Base-by-base conservation (phyloP, 1,140 invertebrate genomes). In the Mylabris phalerata region DNA sequence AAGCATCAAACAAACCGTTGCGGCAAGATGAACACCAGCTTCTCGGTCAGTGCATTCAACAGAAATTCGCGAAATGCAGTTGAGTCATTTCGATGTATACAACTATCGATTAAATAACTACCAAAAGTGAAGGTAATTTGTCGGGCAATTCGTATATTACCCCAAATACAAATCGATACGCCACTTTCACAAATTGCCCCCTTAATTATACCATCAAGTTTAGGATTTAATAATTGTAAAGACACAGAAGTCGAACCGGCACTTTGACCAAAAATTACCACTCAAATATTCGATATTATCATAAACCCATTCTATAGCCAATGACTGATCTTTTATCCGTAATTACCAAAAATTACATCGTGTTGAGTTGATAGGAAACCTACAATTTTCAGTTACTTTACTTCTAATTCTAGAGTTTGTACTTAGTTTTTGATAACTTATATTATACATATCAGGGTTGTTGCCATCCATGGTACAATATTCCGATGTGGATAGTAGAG, bases 251-350 rank as follows among this genome's bases (percentile, higher is more conserved):
- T 65, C 10, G 73, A 78, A 0, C 79, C 79, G 3, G 78, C 69
- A 55, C 72, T 75, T 40, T 75, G 70, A 11, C 80, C 80, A 64
- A 76, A 67, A n/a, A 81, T 61, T 2, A 4, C 80, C 80, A 50
- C 74, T 69, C 55, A 81, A 81, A 39, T 48, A 27, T n/a, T 48
- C 46, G 24, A 80, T 80, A 57, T 79, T 78, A 27, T 73, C 66
- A 57, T 74, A 66, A 9, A 80, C 66, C 73, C 78, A 81, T 65
- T 77, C 62, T 11, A 81, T 59, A 0, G 74, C 75, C n/a, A 61
- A 48, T 10, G 19, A 26, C 45, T 61, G 60, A 32, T 61, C 60
- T 58, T 61, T 61, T 5, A 43, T 9, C 59, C 59, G 3, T 40
- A 19, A 52, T 61, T 61, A n/a, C 59, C 59, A 11, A 47, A 48